Base-by-base conservation (phyloP, 2,888 invertebrate genomes). In the Meiosimyza platycephala region DNA sequence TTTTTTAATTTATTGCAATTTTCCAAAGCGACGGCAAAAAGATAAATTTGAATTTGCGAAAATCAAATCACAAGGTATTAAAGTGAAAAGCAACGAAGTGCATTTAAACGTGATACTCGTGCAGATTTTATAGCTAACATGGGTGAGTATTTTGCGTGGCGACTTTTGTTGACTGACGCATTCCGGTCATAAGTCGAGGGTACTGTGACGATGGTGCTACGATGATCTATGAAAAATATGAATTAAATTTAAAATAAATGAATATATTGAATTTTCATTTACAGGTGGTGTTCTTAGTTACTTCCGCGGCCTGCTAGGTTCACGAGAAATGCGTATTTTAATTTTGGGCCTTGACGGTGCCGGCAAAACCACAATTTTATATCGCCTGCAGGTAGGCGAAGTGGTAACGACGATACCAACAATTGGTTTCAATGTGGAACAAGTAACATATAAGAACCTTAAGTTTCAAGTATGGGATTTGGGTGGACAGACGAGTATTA, bases 391-490 rank as follows among this genome's bases (percentile, higher is more conserved):
- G 91, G 99, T 99, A 73, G 98, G 98, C 18, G 98, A 98, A 89
- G 98, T 99, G 72, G 98, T 99, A 40, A 98, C 98, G 66, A 99
- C 99, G 51, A 99, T 95, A 89, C 96, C 98, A 77, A 99, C 99
- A 12, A 99, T 99, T 87, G 99, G 91, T 60, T 99, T 99, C 89
- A 99, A 99, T 89, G 99, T 99, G 80, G 99, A 99, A 89, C 98
- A 98, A 91, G 98, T 99, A 74, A 96, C 96, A 81, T 99, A 98
- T 88, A 98, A 98, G 90, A 99, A 99, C 90, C 91, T 99, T 78
- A 99, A 98, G 89, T 99, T 99, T 86, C 99, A 99, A 93, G 98
- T 96, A 48, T 98, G 98, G 98, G 98, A 99, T 90, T 91, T 99
- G 71, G 99, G 99, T 70, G 99, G 99, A 81, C 99, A 99, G 88